phyloP scores from a whole-genome alignment of 2,888 invertebrate species.

The Caenorhabditis parvicauda region DNA sequence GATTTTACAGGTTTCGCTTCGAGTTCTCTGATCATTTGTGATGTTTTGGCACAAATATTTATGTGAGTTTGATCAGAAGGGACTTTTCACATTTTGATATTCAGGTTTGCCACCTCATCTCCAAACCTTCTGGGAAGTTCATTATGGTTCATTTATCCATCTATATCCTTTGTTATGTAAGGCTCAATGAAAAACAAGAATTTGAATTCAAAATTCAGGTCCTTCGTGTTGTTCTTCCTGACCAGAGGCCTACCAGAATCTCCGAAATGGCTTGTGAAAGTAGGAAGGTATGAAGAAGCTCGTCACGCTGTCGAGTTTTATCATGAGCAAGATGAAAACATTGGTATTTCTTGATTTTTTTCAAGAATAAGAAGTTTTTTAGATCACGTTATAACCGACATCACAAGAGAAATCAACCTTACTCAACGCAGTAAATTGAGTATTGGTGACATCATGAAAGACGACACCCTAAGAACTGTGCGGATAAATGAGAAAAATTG shows the following conservation, averaged over 20 bases:
- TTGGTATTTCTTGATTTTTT: not conserved
- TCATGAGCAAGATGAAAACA: slow-evolving; percentile 13
- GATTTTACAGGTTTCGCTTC: slow-evolving; percentile 17
- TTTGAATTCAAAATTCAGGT: slow-evolving; percentile 13
- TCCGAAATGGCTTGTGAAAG: slow-evolving; percentile 32
- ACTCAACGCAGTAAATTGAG: not conserved
- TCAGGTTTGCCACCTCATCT: slow-evolving; percentile 12
- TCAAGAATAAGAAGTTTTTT: not conserved
- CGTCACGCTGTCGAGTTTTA: slow-evolving; percentile 15
- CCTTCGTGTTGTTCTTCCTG: slow-evolving; percentile 9
- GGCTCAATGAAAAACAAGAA: not conserved
- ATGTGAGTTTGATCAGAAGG: slow-evolving; percentile 17
- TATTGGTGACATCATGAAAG: not conserved
- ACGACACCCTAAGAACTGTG: slow-evolving; percentile 4
- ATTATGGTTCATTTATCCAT: slow-evolving; percentile 20
- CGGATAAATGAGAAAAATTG: too few species aligned
- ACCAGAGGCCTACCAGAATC: slow-evolving; percentile 26
- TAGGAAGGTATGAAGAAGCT: slow-evolving; percentile 24
- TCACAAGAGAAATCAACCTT: slow-evolving; percentile 1
- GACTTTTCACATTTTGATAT: not conserved
- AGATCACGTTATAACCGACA: slow-evolving; percentile 2
- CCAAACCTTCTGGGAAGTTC: slow-evolving; percentile 15
- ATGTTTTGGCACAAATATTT: slow-evolving; percentile 14
- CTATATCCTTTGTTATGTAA: slow-evolving; percentile 6
- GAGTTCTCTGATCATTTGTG: slow-evolving; percentile 15